These are phyloP conservation scores for Nasonovia ribisnigri DNA, from an alignment of 2,888 invertebrate genomes.

Conservation along the genomic window DNA sequence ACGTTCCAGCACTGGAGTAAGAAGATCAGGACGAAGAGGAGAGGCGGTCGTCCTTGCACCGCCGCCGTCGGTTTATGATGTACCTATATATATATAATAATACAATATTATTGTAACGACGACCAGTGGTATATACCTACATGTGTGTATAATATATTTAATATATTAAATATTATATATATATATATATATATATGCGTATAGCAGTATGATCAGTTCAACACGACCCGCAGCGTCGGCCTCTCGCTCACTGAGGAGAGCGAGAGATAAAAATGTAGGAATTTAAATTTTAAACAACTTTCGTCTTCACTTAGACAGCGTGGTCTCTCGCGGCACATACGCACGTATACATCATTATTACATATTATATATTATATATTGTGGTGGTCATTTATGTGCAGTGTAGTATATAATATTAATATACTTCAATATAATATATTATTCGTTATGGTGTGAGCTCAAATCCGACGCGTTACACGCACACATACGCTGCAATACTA, in stretches of 20 bases:
- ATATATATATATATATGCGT: neutral
- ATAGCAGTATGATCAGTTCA: neutral
- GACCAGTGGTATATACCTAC: neutral
- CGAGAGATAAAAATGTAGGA: neutral
- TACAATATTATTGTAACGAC: neutral
- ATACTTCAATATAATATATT: too few species aligned
- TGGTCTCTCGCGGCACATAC: neutral
- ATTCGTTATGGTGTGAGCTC: too few species aligned
- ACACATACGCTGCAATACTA: too few species aligned
- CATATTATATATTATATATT: too few species aligned
- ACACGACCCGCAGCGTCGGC: neutral
- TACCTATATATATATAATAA: neutral
- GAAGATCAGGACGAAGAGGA: neutral
- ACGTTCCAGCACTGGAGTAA: neutral
- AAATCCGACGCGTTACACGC: too few species aligned
- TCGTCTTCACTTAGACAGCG: conserved; percentile 51
- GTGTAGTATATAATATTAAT: too few species aligned
- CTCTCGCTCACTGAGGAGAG: neutral
- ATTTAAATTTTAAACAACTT: conserved; percentile 34
- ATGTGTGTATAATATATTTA: neutral
- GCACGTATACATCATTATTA: neutral
- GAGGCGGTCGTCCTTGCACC: conserved; percentile 52
- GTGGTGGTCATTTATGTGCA: too few species aligned
- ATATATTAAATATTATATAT: too few species aligned
- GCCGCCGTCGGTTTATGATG: neutral